A percentile compares a stretch with the other conserved stretches of the same genome.
These are phyloP conservation scores for Cephalopachus bancanus DNA, from an alignment of 2,797 vertebrate species.

Conservation along the genomic window DNA sequence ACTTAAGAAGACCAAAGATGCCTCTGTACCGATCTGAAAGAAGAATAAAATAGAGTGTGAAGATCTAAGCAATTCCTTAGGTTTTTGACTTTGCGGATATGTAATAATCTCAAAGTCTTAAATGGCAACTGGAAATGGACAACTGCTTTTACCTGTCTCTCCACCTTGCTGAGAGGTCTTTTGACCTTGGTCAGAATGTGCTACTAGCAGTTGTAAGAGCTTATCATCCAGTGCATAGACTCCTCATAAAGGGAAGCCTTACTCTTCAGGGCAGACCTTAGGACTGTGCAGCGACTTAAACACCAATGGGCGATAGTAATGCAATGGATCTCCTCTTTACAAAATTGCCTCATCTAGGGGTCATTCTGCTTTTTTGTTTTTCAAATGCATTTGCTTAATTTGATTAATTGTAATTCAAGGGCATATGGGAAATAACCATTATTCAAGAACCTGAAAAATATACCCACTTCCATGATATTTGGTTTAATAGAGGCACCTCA, in stretches of 20 bases:
- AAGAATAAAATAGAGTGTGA: neutral
- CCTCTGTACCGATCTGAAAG: neutral
- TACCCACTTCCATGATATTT: neutral
- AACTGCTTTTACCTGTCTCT: constrained; percentile 62
- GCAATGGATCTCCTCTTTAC: neutral
- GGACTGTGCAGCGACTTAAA: neutral
- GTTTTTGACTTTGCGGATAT: neutral
- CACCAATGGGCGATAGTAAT: too few species aligned
- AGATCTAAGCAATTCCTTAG: neutral
- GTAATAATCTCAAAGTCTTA: neutral
- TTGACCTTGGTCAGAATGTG: constrained; percentile 51
- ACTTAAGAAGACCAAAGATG: neutral
- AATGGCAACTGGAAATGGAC: neutral
- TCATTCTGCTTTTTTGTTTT: neutral
- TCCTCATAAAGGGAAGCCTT: neutral
- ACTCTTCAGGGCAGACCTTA: neutral
- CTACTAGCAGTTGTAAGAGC: neutral
- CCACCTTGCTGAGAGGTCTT: constrained; percentile 46
- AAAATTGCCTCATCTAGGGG: neutral
- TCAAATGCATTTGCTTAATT: neutral
- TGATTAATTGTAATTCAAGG: neutral
- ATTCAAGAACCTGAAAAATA: constrained; percentile 36
- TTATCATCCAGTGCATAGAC: neutral
- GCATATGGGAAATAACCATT: constrained; percentile 17
- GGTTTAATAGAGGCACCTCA: neutral